Evolutionary conservation across 2,888 invertebrate genomes (phyloP), one percentile per base, ranked within the genome.

Genomic region (Parelbella ahira): DNA sequence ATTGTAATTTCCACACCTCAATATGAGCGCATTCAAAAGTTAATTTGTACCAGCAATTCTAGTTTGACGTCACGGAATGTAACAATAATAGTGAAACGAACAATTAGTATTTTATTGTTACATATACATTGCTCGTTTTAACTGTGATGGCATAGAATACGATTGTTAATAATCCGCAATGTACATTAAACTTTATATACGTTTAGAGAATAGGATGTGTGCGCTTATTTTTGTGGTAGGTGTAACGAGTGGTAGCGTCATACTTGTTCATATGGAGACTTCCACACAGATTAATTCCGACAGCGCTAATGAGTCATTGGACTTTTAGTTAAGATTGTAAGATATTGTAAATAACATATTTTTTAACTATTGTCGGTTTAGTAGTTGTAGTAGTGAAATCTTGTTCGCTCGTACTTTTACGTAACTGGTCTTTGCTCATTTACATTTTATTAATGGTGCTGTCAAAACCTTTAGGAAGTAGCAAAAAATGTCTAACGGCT

Each of bases 231-330:
- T n/a, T n/a, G n/a, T n/a, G n/a, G 27, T 7, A 27, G 6, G 11
- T 3, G 8, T 15, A 4, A 28, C n/a, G 4, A 29, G 30, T n/a
- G 11, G 6, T 11, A 20, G 8, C 30, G 28, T 28, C 28, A 28
- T 32, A 32, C 19, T 9, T 37, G 19, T 8, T 19, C 27, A 19
- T 25, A 37, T 65, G 73, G 73, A 72, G 66, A 67, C 59, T 59
- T 59, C 60, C 62, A 70, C 60, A 66, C 56, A 58, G 51, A 51
- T 51, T 54, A 56, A 66, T 63, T 63, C 60, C 58, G 60, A 58
- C 51, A 52, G 45, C 32, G 27, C 41, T 38, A 52, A 53, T 77
- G 78, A 79, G 46, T 78, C 77, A 79, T 37, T 18, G 11, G 9
- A 8, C 11, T 37, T 18, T 11, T 7, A 18, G 13, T 23, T 15